Evolutionary conservation across 1,140 invertebrate genomes (phyloP), one percentile per base, ranked within the genome.

Genomic region (Panulirus ornatus): DNA sequence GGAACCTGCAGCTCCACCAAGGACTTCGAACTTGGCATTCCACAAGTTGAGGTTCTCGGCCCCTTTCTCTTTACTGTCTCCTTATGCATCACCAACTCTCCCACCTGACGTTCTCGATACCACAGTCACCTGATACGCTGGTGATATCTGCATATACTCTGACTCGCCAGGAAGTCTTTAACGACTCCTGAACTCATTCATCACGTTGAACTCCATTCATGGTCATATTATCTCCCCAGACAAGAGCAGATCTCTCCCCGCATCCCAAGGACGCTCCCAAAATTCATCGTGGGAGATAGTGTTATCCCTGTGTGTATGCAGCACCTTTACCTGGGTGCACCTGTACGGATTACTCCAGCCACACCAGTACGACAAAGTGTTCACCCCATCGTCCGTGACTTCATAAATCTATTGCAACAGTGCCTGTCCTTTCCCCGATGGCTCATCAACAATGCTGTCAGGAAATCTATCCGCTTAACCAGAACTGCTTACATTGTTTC

Each of bases 121-220:
- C 19, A 78, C 84, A 27, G 30, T 87, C 3, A 87, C 47, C 8
- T 87, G 70, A 11, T 34, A 87, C 30, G 71, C 84, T 38, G 71
- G 14, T 79, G 84, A 87, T n/a, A 73, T 85, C 51, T 85, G 83
- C n/a, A 78, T 85, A 6, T 54, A 85, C 27, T 82, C 83, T 2
- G 3, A 42, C 78, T 83, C 84, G 2, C 44, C 84, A 36, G 78
- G 14, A 87, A 36, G 16, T 78, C 14, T 87, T 34, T 73, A 87
- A 27, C 71, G 36, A 3, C 83, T 87, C 38, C 66, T 87, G 9
- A 27, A 87, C 3, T 75, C 58, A n/a, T n/a, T n/a, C n/a, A n/a
- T n/a, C n/a, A n/a, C n/a, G n/a, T n/a, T n/a, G 30, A 47, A 19
- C 83, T 81, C 30, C 63, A n/a, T n/a, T 34, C 42, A 40, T 81